Conservation (phyloP, 2,888 invertebrate species). For the Mayetiola destructor region DNA sequence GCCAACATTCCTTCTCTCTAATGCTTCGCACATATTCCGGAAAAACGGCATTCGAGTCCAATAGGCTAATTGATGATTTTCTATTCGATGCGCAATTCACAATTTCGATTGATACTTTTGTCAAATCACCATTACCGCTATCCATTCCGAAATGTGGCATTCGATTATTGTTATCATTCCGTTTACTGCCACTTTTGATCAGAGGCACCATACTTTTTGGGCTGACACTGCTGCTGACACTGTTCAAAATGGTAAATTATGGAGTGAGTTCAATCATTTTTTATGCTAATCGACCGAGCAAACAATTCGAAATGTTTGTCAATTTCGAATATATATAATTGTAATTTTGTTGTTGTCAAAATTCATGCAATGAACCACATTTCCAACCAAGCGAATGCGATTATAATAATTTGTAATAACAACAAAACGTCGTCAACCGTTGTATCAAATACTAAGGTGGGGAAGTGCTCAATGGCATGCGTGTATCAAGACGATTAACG, state of each 20-base stretch:
- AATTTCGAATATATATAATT: too few relatives aligned
- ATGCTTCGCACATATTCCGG: slow-evolving; percentile 39
- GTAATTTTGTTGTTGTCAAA: not conserved
- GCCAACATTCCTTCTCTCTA: slow-evolving; percentile 53
- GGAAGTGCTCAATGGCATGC: too few relatives aligned
- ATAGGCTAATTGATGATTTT: not conserved
- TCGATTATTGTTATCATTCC: not conserved
- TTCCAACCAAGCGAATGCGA: too few relatives aligned
- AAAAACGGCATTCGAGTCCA: slow-evolving; percentile 22
- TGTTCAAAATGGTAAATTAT: too few relatives aligned
- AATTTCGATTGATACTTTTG: not conserved
- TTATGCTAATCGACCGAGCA: not conserved
- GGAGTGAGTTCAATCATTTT: not conserved
- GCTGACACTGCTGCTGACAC: too few relatives aligned
- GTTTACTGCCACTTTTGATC: not conserved
- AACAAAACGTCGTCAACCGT: too few relatives aligned
- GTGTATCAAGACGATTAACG: too few relatives aligned
- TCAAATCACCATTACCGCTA: not conserved
- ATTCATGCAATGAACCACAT: too few relatives aligned
- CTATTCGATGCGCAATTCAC: not conserved
- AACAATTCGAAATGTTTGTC: too few relatives aligned
- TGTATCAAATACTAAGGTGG: too few relatives aligned
- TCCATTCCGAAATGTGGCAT: not conserved
- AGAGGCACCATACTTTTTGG: not conserved
- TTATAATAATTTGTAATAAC: too few relatives aligned